phyloP scores from a whole-genome alignment of 2,797 vertebrate species.

The Clarias pachynema region DNA sequence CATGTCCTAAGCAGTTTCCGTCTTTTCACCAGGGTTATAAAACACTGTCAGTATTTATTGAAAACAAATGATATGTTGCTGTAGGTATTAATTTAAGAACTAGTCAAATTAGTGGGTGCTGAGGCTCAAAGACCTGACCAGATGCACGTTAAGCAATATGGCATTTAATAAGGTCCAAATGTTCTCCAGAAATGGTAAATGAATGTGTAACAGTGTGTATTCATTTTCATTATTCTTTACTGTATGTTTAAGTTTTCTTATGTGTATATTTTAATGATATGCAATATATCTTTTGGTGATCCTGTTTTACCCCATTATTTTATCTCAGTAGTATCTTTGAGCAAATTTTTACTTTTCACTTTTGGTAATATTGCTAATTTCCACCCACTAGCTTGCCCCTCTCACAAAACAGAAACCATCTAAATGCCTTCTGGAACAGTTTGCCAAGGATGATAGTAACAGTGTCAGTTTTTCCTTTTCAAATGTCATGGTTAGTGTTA shows the following conservation, averaged over 20 bases:
- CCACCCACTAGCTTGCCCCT: background rate
- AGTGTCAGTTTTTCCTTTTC: background rate
- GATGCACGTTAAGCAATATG: background rate
- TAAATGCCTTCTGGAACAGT: background rate
- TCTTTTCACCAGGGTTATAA: no score
- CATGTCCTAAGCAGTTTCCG: no score
- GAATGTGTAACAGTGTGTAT: background rate
- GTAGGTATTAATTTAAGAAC: background rate
- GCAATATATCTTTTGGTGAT: background rate
- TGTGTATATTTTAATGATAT: background rate
- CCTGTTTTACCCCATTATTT: background rate
- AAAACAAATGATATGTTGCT: no score
- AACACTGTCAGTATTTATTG: no score
- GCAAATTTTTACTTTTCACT: background rate
- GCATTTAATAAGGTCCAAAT: background rate
- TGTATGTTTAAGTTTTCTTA: background rate
- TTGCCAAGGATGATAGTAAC: background rate
- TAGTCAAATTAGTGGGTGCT: background rate
- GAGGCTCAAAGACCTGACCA: background rate
- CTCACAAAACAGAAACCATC: background rate
- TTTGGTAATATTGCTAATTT: background rate
- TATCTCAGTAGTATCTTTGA: background rate
- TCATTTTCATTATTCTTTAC: no score
- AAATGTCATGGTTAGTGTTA: background rate
- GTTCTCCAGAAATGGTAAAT: background rate